Conservation (phyloP, 2,888 invertebrate species). For the Oligia fasciuncula region DNA sequence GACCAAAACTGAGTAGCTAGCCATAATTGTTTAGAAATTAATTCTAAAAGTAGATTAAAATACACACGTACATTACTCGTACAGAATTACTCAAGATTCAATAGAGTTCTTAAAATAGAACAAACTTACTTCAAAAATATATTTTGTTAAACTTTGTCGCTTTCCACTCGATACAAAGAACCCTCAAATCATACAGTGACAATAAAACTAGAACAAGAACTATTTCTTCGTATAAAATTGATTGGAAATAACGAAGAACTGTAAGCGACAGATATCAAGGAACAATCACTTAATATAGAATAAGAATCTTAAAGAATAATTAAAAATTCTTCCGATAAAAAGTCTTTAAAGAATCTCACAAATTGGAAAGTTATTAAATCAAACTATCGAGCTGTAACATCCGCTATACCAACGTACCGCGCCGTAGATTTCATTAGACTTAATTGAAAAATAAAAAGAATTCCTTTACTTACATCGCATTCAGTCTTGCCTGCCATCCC, state of each 20-base stretch:
- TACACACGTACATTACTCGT: not conserved
- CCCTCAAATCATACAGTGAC: conserved; percentile 35
- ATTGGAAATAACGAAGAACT: conserved; percentile 37
- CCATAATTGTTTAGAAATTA: too few relatives aligned
- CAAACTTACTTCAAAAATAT: conserved; percentile 30
- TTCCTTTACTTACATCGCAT: conserved; percentile 83
- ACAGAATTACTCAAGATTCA: conserved; percentile 1
- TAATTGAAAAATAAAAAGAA: conserved; percentile 86
- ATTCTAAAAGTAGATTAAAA: not conserved
- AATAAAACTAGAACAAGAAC: conserved; percentile 34
- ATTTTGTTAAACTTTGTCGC: conserved; percentile 27
- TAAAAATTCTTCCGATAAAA: conserved; percentile 57
- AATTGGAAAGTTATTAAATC: conserved; percentile 68
- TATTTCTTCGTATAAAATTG: conserved; percentile 35
- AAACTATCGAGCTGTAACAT: conserved; percentile 66
- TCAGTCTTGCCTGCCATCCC: conserved; percentile 80
- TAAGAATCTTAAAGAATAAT: conserved; percentile 57
- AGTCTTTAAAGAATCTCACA: conserved; percentile 57
- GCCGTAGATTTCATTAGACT: conserved; percentile 81
- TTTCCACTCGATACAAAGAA: conserved; percentile 24
- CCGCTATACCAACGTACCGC: conserved; percentile 62
- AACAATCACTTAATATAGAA: conserved; percentile 45
- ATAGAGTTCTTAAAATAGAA: conserved; percentile 27
- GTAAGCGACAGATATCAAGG: conserved; percentile 9
- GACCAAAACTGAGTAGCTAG: not conserved